Evolutionary conservation across 1,140 invertebrate species (phyloP), one percentile per base, ranked within the genome.

Genomic region (Vollenhovia emeryi): DNA sequence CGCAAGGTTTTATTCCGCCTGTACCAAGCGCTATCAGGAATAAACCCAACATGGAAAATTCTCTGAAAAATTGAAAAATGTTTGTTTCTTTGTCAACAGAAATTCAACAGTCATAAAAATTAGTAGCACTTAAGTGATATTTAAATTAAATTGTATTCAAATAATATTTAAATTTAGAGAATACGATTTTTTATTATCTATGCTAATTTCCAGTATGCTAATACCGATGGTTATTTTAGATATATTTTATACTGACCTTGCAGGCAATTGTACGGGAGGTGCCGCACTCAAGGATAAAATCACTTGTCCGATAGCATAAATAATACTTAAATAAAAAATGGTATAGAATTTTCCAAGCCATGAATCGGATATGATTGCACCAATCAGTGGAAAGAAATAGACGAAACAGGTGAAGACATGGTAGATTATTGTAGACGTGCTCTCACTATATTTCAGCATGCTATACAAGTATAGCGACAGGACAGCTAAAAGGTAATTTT

Each of bases 1-100:
- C 99, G 93, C 99, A 99, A 0, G 99, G 99, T 93, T 99, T 99
- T 91, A 99, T 99, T 3, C 99, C 98, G 9, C 99, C 99, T 0
- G 98, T 98, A 0, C 98, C 98, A 15, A 99, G 76, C 3, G 98
- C 98, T 87, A 99, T 98, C 18, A 99, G 94, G 0, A 97, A 89
- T 78, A 99, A 94, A 0, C 98, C 98, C n/a, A 98, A 9, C 8
- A 98, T 95, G 2, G 97, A 97, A 45, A 98, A 96, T 83, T 94
- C 95, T 88, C 97, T 97, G 95, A 36, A 80, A 89, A 79, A 11
- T 80, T 43, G 30, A 6, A 30, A 74, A 71, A 82, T 6, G 3
- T 40, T 59, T 43, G 43, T 60, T 36, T 0, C 40, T 33, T 40
- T 30, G 9, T 50, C 3, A 9, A 1, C 2, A 18, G 8, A 0